Percentiles rank a stretch among this genome's conserved stretches.
phyloP scores from a whole-genome alignment of 1,140 invertebrate species.

The Bombyx mori region DNA sequence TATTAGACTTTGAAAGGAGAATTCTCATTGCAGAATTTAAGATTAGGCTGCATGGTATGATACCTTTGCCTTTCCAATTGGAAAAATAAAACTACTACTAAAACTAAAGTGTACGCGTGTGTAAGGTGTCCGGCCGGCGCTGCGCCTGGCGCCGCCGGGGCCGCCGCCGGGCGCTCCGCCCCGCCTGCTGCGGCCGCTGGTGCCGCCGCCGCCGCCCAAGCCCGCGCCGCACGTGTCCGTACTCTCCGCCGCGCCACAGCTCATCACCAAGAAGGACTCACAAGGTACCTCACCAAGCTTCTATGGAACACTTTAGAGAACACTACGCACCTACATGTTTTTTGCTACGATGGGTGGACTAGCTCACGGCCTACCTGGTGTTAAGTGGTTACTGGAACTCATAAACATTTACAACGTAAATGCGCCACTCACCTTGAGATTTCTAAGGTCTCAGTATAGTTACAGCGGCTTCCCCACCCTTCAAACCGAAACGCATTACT shows the following conservation, averaged over 20 bases:
- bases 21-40: background rate
- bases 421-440: too few relatives aligned
- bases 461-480: too few relatives aligned
- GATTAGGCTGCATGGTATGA: background rate
- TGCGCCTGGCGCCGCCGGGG: slow-evolving; percentile 40
- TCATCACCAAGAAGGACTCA: slow-evolving; percentile 78
- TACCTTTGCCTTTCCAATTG: too few relatives aligned
- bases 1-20: background rate
- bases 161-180: slow-evolving; percentile 34
- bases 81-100: too few relatives aligned
- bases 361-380: too few relatives aligned
- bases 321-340: too few relatives aligned
- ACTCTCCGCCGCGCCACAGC: slow-evolving; percentile 85
- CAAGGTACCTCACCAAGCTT: slow-evolving; percentile 50
- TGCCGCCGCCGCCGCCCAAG: slow-evolving; percentile 74
- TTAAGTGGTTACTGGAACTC: too few relatives aligned
- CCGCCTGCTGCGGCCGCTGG: slow-evolving; percentile 76
- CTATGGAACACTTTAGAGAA: too few relatives aligned
- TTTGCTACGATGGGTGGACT: too few relatives aligned
- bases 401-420: too few relatives aligned
- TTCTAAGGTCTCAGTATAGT: too few relatives aligned
- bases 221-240: slow-evolving; percentile 77
- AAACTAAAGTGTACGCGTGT: slow-evolving; percentile 11
- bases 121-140: slow-evolving; percentile 56
- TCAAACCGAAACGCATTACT: too few relatives aligned